Conservation (phyloP, 2,888 invertebrate species). For the Lymantria monacha region DNA sequence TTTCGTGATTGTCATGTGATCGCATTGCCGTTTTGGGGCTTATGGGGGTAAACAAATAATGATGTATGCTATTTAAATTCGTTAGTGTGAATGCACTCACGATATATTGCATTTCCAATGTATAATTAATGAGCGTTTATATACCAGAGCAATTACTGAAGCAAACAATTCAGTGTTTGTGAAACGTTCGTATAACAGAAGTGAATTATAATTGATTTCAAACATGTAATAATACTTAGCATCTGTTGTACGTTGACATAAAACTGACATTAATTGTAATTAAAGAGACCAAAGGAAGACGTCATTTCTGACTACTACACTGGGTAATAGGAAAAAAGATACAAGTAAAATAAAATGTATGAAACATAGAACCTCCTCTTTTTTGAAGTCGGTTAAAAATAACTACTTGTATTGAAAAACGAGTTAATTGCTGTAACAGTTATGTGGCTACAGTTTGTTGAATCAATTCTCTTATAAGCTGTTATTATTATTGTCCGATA, state of each 20-base stretch:
- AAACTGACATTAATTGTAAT: neutral
- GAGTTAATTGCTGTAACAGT: too few relatives aligned
- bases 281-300: too few relatives aligned
- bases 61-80: slow-evolving; percentile 45
- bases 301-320: too few relatives aligned
- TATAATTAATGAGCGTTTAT: slow-evolving; percentile 55
- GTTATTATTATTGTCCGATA: too few relatives aligned
- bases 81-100: slow-evolving; percentile 45
- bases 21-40: slow-evolving; percentile 35
- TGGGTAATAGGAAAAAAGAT: too few relatives aligned
- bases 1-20: slow-evolving; percentile 37
- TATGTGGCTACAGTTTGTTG: too few relatives aligned
- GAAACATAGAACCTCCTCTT: too few relatives aligned
- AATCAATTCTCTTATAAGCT: too few relatives aligned
- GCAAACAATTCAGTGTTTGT: slow-evolving; percentile 58
- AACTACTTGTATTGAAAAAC: too few relatives aligned
- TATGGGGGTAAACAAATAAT: slow-evolving; percentile 30
- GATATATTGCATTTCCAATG: slow-evolving; percentile 55
- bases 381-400: too few relatives aligned
- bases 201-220: slow-evolving; percentile 1
- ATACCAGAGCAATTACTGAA: slow-evolving; percentile 55
- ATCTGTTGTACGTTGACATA: neutral
- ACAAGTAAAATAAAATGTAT: too few relatives aligned
- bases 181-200: neutral
- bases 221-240: neutral